phyloP scores from a whole-genome alignment of 2,888 invertebrate genomes.

The Nasonia oneida region DNA sequence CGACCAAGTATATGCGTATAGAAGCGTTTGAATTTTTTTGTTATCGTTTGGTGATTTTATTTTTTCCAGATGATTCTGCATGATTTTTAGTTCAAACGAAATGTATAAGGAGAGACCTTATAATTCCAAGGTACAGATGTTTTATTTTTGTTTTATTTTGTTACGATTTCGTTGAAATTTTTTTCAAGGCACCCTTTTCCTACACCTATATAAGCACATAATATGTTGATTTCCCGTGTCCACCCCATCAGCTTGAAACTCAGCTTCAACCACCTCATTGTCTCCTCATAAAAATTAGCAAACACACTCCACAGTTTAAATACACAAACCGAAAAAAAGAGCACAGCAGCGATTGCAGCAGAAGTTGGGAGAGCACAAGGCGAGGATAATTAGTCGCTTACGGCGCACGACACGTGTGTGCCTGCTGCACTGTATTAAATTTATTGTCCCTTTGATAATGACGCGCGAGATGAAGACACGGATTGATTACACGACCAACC shows the following conservation, averaged over 20 bases:
- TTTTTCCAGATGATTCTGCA: constrained; percentile 59
- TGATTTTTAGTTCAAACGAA: constrained; percentile 55
- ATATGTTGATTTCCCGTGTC: background rate
- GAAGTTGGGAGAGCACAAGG: too few relatives aligned
- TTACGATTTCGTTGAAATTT: background rate
- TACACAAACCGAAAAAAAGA: background rate
- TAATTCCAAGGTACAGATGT: constrained; percentile 38
- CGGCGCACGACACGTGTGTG: constrained; percentile 26
- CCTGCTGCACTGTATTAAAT: constrained; percentile 5
- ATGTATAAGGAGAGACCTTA: constrained; percentile 50
- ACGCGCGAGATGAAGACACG: constrained; percentile 16
- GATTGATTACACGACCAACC: constrained; percentile 35
- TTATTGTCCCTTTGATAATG: constrained; percentile 15
- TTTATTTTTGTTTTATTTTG: constrained; percentile 17
- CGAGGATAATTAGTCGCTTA: background rate
- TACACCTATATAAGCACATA: background rate
- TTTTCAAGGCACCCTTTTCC: background rate
- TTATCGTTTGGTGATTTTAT: constrained; percentile 6
- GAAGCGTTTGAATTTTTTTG: background rate
- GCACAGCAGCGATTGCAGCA: too few relatives aligned
- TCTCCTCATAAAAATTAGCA: background rate
- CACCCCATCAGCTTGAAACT: too few relatives aligned
- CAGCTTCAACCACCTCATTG: too few relatives aligned
- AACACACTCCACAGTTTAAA: background rate
- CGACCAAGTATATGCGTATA: background rate